Evolutionary conservation across 2,113 vertebrate genomes (phyloP), one percentile per base, ranked within the genome.

Genomic region (Aix galericulata): DNA sequence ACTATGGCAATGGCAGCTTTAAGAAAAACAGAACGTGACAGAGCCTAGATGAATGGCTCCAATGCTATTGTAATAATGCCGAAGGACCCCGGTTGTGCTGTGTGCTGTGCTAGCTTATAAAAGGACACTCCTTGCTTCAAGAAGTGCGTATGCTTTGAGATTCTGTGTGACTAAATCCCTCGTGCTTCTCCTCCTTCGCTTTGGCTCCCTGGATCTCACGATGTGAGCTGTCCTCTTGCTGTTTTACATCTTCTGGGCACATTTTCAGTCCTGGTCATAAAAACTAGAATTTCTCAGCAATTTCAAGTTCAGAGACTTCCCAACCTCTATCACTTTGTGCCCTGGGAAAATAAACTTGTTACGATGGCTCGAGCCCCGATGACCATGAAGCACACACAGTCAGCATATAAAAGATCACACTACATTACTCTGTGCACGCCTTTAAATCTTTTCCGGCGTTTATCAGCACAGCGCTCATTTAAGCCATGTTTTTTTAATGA

Each of bases 401-500:
- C 50, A 63, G 89, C 88, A 87, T 91, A 82, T 82, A 69, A 74
- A 78, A 64, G 53, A 2, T 12, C 79, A 21, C 13, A 26, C 64
- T 48, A 50, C 66, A 60, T 91, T 93, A 82, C 88, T 82, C 77
- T 44, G 25, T 87, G 80, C 86, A 50, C 53, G 88, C 80, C 91
- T 96, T 95, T 68, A 75, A 94, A 87, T 62, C 69, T 84, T 94
- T 91, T 50, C 62, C 74, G 85, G 93, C 31, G 1, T 93, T 96
- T 94, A 97, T 94, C 94, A 96, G 86, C 90, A 66, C 66, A 95
- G 88, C 8, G 2, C 82, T 94, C 90, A 91, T 93, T 94, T 91
- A 40, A 82, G 95, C 76, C 95, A 94, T 86, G 88, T 86, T 97
- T 92, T 91, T 96, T 92, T 92, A 96, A 92, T 96, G 96, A 82